Percentiles rank a stretch among this genome's conserved stretches.
phyloP scores from a whole-genome alignment of 64 coral and sea anemone genomes.

The Stichodactyla mertensii region DNA sequence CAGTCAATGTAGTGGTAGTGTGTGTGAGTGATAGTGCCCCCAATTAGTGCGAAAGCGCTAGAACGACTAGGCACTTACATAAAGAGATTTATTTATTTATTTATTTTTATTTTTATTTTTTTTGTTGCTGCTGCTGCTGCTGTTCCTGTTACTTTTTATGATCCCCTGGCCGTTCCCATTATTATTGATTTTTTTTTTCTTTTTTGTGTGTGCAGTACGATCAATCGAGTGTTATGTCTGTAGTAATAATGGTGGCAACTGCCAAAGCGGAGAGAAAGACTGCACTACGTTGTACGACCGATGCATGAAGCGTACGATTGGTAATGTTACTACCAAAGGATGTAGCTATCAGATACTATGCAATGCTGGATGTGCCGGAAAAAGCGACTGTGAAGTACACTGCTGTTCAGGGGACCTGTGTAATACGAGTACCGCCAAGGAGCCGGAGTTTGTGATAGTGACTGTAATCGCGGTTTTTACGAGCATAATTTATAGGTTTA shows the following conservation, averaged over 20 bases:
- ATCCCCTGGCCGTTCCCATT: background rate
- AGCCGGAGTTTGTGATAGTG: too few species aligned
- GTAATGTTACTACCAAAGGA: background rate
- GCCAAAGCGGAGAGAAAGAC: background rate
- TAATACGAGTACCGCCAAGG: background rate
- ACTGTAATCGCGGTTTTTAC: too few species aligned
- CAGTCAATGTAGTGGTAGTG: too few species aligned
- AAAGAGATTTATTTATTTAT: too few species aligned
- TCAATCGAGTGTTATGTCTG: constrained; percentile 5
- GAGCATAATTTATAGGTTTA: too few species aligned
- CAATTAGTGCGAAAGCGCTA: too few species aligned
- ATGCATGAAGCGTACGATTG: background rate
- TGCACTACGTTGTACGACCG: background rate
- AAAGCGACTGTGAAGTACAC: background rate
- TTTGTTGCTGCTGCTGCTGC: too few species aligned
- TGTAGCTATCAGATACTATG: background rate
- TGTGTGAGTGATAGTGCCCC: too few species aligned
- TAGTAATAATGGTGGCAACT: background rate
- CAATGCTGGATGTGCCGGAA: background rate
- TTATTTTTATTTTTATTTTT: too few species aligned
- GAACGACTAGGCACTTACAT: too few species aligned
- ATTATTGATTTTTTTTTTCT: background rate
- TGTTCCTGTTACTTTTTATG: too few species aligned
- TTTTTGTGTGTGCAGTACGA: background rate
- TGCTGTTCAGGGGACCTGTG: constrained; percentile 13